These are phyloP conservation scores for Drosophila lacteicornis DNA, from an alignment of 1,140 invertebrate genomes.

Conservation along the genomic window DNA sequence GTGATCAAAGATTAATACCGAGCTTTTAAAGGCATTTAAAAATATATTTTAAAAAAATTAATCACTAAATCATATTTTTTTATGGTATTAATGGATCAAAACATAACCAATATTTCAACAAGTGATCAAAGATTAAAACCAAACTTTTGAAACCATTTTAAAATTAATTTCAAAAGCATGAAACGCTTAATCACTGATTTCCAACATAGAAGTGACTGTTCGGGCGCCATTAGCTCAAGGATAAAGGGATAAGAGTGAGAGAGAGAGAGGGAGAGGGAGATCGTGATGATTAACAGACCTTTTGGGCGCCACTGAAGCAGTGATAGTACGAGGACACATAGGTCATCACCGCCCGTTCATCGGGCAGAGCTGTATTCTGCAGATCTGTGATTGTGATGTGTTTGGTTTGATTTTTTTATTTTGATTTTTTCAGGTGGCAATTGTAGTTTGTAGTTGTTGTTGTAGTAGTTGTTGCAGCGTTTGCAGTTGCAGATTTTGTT, in stretches of 20 bases:
- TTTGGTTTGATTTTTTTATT: constrained; percentile 12
- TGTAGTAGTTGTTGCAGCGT: constrained; percentile 49
- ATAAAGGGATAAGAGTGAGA: no score
- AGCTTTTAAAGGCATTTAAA: no score
- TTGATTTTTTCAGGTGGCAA: constrained; percentile 24
- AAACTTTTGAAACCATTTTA: neutral
- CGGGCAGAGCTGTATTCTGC: constrained; percentile 98
- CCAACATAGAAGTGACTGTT: neutral
- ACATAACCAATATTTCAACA: no score
- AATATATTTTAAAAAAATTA: no score
- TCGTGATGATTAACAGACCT: constrained; percentile 89
- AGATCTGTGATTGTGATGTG: constrained; percentile 90
- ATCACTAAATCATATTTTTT: no score
- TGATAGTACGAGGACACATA: constrained; percentile 99
- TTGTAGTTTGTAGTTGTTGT: constrained; percentile 51
- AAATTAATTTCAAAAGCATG: neutral
- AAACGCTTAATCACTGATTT: neutral
- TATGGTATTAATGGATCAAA: no score
- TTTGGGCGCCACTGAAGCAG: constrained; percentile 99
- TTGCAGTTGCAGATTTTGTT: constrained; percentile 57
- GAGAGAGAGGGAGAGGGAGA: no score
- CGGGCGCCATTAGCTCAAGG: neutral
- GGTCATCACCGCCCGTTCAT: constrained; percentile 99
- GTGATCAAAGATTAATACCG: neutral
- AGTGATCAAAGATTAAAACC: neutral